A percentile compares a stretch with the other conserved stretches of the same genome.
phyloP scores from a whole-genome alignment of 2,113 vertebrate genomes.

The Cryptomyrus ogoouensis region DNA sequence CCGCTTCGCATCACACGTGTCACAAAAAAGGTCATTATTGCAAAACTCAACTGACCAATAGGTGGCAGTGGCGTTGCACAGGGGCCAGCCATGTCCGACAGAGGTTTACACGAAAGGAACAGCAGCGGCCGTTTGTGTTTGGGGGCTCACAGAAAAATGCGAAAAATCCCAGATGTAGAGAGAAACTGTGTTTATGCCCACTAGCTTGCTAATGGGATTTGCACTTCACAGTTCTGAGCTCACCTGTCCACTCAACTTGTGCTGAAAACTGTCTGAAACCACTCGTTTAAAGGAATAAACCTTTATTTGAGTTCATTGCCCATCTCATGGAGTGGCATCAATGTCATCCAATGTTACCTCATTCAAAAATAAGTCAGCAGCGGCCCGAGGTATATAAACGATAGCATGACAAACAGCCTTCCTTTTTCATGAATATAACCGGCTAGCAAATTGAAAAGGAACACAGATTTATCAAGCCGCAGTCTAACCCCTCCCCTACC shows the following conservation, averaged over 20 bases:
- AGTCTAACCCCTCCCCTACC: neutral
- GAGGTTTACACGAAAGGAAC: neutral
- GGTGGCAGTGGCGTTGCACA: slow-evolving; percentile 26
- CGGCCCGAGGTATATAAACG: neutral
- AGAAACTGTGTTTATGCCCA: neutral
- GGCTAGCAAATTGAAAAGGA: neutral
- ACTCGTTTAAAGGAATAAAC: neutral
- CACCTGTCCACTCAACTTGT: neutral
- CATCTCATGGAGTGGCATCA: neutral
- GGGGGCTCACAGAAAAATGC: neutral
- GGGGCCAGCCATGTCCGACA: neutral
- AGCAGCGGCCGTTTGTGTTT: neutral
- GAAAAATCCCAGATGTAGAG: neutral
- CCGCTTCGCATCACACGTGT: neutral
- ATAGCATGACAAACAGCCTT: neutral
- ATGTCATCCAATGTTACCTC: neutral
- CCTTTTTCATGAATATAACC: neutral
- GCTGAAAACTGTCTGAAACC: neutral
- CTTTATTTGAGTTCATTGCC: neutral
- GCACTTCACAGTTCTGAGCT: neutral
- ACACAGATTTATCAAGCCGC: neutral
- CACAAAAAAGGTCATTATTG: neutral
- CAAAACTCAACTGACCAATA: slow-evolving; percentile 18
- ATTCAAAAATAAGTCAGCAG: neutral
- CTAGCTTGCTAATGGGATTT: neutral